Conservation (phyloP, 1,140 invertebrate species). For the Ganaspis sp. region DNA sequence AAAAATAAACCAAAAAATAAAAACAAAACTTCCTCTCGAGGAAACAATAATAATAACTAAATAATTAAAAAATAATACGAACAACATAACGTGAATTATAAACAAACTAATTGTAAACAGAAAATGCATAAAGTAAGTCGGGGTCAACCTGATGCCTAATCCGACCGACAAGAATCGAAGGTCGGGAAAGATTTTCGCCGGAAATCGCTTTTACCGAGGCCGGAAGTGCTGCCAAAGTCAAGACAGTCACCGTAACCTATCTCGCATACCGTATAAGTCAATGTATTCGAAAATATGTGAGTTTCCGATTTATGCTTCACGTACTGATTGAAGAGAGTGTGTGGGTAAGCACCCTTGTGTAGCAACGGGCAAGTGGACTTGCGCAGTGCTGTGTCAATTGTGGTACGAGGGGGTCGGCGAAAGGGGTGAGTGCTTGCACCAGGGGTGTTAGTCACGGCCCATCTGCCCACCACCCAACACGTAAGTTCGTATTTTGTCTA, state of each 20-base stretch:
- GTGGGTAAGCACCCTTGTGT: constrained; percentile 41
- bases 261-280: constrained; percentile 33
- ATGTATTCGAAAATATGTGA: constrained; percentile 31
- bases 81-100: too few relatives aligned
- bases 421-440: constrained; percentile 54
- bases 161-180: background rate
- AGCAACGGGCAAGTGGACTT: constrained; percentile 47
- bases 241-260: constrained; percentile 22
- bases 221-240: background rate
- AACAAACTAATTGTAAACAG: too few relatives aligned
- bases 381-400: constrained; percentile 59
- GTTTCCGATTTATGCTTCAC: constrained; percentile 39
- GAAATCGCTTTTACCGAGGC: background rate
- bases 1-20: too few relatives aligned
- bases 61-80: too few relatives aligned
- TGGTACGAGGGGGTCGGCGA: constrained; percentile 49
- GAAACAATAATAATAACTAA: too few relatives aligned
- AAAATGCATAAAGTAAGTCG: background rate
- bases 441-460: constrained; percentile 75
- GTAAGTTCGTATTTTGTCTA: constrained; percentile 66
- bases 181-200: background rate
- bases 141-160: background rate
- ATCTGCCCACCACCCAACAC: constrained; percentile 72
- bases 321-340: constrained; percentile 26
- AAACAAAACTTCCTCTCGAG: too few relatives aligned